Percentiles rank a stretch among this genome's conserved stretches.
phyloP scores from a whole-genome alignment of 2,113 vertebrate species.

The Atractosteus spatula region DNA sequence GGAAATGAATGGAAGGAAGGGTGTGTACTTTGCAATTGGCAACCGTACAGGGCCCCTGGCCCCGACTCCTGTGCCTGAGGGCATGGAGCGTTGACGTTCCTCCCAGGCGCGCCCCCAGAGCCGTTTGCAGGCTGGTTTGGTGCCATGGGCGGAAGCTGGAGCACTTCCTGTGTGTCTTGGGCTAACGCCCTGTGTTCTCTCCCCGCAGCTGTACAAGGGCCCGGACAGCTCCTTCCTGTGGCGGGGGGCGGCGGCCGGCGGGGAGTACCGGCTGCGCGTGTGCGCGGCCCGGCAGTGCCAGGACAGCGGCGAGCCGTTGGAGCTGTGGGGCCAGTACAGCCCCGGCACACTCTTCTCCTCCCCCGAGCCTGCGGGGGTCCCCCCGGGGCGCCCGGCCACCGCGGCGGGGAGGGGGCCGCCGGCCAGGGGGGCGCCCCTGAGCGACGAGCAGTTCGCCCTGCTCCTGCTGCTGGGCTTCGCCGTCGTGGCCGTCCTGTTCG shows the following conservation, averaged over 20 bases:
- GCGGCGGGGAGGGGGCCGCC: slow-evolving; percentile 15
- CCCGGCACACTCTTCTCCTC: slow-evolving; percentile 57
- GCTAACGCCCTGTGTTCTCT: not conserved
- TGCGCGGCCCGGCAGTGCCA: slow-evolving; percentile 64
- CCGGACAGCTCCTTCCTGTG: slow-evolving; percentile 61
- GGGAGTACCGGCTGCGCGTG: slow-evolving; percentile 59
- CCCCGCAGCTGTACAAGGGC: slow-evolving; percentile 70
- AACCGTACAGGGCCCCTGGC: too few species aligned
- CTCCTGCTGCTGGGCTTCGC: slow-evolving; percentile 64
- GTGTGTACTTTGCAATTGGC: too few species aligned
- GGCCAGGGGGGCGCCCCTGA: slow-evolving; percentile 42
- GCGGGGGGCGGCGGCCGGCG: slow-evolving; percentile 53
- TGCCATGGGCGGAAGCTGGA: too few species aligned
- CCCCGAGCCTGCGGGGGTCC: slow-evolving; percentile 40
- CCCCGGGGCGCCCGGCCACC: not conserved
- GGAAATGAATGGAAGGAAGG: too few species aligned
- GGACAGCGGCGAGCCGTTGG: slow-evolving; percentile 48
- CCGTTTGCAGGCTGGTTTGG: too few species aligned
- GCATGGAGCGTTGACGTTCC: too few species aligned
- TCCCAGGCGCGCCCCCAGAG: too few species aligned
- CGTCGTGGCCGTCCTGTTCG: slow-evolving; percentile 62
- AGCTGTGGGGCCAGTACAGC: slow-evolving; percentile 68
- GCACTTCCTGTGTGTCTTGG: too few species aligned
- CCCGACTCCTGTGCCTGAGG: too few species aligned
- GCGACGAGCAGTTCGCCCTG: slow-evolving; percentile 60